Evolutionary conservation across 2,888 invertebrate species (phyloP).

Genomic region (Harpalus rubripes): DNA sequence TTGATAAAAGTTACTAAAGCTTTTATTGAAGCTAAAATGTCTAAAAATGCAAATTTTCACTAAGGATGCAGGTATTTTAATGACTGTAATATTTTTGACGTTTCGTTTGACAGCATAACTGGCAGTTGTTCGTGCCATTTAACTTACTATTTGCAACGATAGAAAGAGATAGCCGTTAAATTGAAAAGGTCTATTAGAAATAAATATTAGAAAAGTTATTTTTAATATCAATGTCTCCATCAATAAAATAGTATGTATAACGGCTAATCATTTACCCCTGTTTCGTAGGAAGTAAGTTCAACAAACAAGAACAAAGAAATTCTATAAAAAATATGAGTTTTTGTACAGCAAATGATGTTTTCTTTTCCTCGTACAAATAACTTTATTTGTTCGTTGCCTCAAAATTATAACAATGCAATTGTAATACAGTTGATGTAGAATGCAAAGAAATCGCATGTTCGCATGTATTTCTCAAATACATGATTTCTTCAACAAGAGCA

Average conservation of each 20-base stretch:
- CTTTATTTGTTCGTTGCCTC: neutral
- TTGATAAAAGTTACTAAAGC: too few species aligned
- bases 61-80: too few species aligned
- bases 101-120: too few species aligned
- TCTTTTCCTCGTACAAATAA: neutral
- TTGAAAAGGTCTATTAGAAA: too few species aligned
- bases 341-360: neutral
- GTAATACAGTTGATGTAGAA: neutral
- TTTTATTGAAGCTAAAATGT: too few species aligned
- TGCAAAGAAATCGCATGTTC: slow-evolving; percentile 26
- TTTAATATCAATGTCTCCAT: neutral
- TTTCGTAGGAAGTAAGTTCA: too few species aligned
- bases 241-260: neutral
- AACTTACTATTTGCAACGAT: too few species aligned
- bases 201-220: neutral
- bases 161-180: too few species aligned
- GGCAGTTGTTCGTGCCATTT: too few species aligned
- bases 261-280: too few species aligned
- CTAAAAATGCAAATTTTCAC: too few species aligned
- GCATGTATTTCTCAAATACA: slow-evolving; percentile 14
- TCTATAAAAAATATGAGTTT: neutral
- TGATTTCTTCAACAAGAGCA: slow-evolving; percentile 49
- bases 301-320: neutral
- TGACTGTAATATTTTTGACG: too few species aligned
- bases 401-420: neutral